These are phyloP conservation scores for Edolisoma coerulescens DNA, from an alignment of 2,113 vertebrate genomes.

Conservation along the genomic window DNA sequence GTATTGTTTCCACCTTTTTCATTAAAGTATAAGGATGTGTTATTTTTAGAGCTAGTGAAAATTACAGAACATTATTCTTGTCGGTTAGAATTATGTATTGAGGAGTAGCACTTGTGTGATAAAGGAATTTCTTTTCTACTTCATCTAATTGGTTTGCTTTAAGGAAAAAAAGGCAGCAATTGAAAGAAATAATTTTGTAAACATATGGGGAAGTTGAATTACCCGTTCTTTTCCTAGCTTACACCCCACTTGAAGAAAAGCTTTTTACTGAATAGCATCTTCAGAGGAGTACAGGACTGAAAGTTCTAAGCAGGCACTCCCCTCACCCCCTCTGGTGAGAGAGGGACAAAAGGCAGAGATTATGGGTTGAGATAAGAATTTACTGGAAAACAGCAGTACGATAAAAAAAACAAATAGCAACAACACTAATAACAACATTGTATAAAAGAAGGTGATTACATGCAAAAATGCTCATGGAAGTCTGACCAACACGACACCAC, in stretches of 20 bases:
- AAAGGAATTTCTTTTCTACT: neutral
- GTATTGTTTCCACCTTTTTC: neutral
- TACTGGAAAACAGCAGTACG: neutral
- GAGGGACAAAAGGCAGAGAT: neutral
- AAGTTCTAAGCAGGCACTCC: neutral
- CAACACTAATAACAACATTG: neutral
- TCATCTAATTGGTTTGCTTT: neutral
- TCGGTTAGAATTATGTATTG: neutral
- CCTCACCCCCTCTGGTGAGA: neutral
- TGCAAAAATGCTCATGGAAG: neutral
- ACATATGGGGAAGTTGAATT: neutral
- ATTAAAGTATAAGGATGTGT: neutral
- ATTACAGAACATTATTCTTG: neutral
- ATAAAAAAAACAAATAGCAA: neutral
- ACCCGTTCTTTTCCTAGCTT: neutral
- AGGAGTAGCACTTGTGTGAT: neutral
- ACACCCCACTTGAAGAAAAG: neutral
- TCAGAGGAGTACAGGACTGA: neutral
- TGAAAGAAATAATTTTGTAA: neutral
- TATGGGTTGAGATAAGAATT: neutral
- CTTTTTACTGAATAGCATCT: neutral
- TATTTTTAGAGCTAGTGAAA: neutral
- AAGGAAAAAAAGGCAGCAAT: neutral
- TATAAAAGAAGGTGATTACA: neutral
- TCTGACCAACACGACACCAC: fast-evolving